Conservation (phyloP, 2,113 vertebrate genomes). For the Pedetes capensis region DNA sequence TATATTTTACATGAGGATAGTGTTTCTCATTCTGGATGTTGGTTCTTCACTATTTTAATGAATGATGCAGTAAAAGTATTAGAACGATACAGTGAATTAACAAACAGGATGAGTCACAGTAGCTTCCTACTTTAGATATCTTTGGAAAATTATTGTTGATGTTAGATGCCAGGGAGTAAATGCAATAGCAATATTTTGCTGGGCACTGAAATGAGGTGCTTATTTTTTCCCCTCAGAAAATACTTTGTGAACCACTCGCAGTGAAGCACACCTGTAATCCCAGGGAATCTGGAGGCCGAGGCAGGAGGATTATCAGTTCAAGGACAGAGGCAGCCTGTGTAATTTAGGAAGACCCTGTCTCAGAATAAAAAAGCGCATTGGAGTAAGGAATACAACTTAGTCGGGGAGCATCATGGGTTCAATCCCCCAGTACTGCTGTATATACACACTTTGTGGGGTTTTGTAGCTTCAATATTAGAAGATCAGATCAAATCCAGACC, state of each 20-base stretch:
- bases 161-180: neutral
- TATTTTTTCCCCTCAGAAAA: neutral
- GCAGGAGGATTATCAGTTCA: too few relatives aligned
- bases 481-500: conserved; percentile 15
- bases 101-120: neutral
- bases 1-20: neutral
- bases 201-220: neutral
- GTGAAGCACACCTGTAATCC: too few relatives aligned
- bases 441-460: too few relatives aligned
- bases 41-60: neutral
- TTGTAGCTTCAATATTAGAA: neutral
- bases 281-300: too few relatives aligned
- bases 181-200: neutral
- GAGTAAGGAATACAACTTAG: too few relatives aligned
- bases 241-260: neutral
- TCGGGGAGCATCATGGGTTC: too few relatives aligned
- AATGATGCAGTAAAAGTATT: conserved; percentile 8
- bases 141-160: conserved; percentile 16
- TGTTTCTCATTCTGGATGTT: conserved; percentile 32
- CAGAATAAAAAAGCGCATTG: too few relatives aligned
- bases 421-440: too few relatives aligned
- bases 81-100: neutral
- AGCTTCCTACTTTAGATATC: neutral
- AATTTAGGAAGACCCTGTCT: too few relatives aligned
- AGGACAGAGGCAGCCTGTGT: too few relatives aligned